Evolutionary conservation across 2,797 vertebrate species (phyloP), one percentile per base, ranked within the genome.

Genomic region (Protosalanx chinensis): DNA sequence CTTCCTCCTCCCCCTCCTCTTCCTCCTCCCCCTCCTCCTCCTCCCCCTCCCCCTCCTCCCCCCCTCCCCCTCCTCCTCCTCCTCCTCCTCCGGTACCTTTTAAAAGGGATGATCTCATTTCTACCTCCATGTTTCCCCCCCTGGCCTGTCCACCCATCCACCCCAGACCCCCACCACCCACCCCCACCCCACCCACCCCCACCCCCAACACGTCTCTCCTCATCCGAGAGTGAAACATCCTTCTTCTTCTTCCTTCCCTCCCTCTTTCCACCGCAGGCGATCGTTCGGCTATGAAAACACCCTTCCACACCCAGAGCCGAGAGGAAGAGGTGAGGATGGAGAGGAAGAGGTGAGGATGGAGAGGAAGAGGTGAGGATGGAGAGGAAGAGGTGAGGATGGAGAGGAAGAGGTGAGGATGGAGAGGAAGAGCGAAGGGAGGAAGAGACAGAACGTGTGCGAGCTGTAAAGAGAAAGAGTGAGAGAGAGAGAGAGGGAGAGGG

Each of bases 51-150:
- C 30, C 37, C 3, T 7, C 37, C 33, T 41, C 35, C 23, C 18
- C 16, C 64, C 37, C 33, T 41, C 20, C 37, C 8, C 37, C 64
- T 65, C 64, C 29, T 7, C 23, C 4, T 8, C 72, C 33, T 20
- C 8, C 61, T 35, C n/a, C 4, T 27, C 51, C 63, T 66, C 30
- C 46, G 23, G 41, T 30, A 41, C 15, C 23, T 46, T 72, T 18
- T 60, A 64, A 76, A 81, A 64, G 46, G 81, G 51, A 70, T 76
- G 65, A 74, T 41, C 64, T 51, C 65, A 71, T 76, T 35, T 59
- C n/a, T 15, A 6, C 23, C 33, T 35, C 53, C 61, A 60, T 8
- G 13, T 12, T 2, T 32, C 53, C 67, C 58, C 32, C 58, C 15
- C 35, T 64, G 76, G 68, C 60, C 67, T 73, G 63, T 53, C 68